These are phyloP conservation scores for Pterois miles DNA, from an alignment of 2,797 vertebrate genomes.

Conservation along the genomic window DNA sequence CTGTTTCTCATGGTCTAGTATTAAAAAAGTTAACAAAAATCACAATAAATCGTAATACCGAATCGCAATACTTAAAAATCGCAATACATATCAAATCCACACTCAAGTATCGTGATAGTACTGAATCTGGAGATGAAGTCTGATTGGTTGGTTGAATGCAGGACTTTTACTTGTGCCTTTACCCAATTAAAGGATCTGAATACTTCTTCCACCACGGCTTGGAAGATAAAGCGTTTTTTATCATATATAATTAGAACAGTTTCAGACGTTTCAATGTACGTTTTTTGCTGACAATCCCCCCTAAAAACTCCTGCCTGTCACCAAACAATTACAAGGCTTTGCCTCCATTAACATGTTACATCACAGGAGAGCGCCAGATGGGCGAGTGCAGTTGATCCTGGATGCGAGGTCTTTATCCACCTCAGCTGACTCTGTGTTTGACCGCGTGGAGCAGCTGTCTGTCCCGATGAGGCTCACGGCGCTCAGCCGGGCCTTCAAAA, in stretches of 20 bases:
- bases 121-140: too few species aligned
- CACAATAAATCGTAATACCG: too few species aligned
- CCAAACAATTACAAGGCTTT: constrained; percentile 3
- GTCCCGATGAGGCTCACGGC: constrained; percentile 19
- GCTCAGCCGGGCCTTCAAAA: neutral
- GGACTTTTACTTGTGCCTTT: neutral
- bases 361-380: constrained; percentile 54
- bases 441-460: constrained; percentile 43
- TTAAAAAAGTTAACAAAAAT: too few species aligned
- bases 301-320: neutral
- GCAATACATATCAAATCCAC: too few species aligned
- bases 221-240: too few species aligned
- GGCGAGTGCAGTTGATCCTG: constrained; percentile 28
- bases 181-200: neutral
- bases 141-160: too few species aligned
- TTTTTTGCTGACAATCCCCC: neutral
- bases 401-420: constrained; percentile 52
- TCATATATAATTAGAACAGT: accelerated
- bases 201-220: neutral
- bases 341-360: constrained; percentile 33
- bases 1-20: too few species aligned
- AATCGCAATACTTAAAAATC: too few species aligned
- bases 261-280: neutral
- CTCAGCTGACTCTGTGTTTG: constrained; percentile 31
- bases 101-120: too few species aligned